A percentile compares a stretch with the other conserved stretches of the same genome.
Conservation (phyloP, 2,113 vertebrate species). For the Poeciliopsis occidentalis region DNA sequence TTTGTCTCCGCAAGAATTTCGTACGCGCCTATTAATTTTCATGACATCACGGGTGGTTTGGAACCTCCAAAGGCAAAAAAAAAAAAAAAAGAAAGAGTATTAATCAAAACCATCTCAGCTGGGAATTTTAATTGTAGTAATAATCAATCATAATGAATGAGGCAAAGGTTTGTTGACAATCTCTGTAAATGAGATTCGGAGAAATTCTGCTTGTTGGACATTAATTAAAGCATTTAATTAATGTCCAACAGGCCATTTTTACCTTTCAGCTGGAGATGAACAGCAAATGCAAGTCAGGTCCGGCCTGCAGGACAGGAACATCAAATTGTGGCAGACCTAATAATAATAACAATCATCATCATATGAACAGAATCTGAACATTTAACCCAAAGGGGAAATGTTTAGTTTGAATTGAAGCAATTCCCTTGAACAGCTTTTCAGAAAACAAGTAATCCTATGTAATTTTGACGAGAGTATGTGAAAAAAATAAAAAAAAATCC, state of each 20-base stretch:
- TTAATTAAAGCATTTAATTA: not conserved
- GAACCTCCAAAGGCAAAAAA: constrained; percentile 72
- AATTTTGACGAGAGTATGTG: no score
- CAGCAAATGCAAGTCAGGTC: no score
- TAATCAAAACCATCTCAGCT: constrained; percentile 68
- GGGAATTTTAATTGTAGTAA: constrained; percentile 70
- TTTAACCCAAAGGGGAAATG: no score
- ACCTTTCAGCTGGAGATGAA: not conserved
- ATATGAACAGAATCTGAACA: no score
- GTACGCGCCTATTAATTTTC: constrained; percentile 79
- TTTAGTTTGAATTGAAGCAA: no score
- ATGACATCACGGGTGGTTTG: constrained; percentile 86
- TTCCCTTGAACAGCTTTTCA: no score
- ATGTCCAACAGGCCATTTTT: not conserved
- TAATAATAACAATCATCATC: no score
- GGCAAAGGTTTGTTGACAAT: constrained; percentile 17
- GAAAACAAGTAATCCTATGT: no score
- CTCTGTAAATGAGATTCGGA: not conserved
- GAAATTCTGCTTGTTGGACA: not conserved
- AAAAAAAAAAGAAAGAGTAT: constrained; percentile 53
- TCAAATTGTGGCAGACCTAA: no score
- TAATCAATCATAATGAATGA: constrained; percentile 75
- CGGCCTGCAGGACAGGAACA: no score
- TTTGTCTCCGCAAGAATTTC: constrained; percentile 86
- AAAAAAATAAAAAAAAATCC: not conserved